Conservation (phyloP, 2,797 vertebrate species). For the Melopsittacus undulatus region DNA sequence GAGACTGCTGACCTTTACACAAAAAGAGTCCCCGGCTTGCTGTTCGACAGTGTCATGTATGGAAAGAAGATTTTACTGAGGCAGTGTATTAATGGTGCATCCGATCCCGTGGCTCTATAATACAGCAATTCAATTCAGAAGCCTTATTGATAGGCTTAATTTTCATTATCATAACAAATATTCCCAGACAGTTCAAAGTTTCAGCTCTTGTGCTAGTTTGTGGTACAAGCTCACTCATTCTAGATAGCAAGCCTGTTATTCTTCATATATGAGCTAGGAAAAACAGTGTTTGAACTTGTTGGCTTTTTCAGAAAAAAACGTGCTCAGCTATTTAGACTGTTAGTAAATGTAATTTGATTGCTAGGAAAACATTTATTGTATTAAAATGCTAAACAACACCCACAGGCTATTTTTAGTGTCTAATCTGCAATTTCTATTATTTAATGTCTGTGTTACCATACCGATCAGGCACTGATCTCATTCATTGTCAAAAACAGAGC, state of each 20-base stretch:
- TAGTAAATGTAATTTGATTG: neutral
- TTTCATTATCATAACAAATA: neutral
- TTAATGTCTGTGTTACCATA: neutral
- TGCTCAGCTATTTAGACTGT: neutral
- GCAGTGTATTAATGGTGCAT: neutral
- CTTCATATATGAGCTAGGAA: neutral
- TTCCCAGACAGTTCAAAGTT: neutral
- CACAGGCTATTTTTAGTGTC: neutral
- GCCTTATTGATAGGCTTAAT: neutral
- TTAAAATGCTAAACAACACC: conserved; percentile 1
- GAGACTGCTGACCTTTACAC: neutral
- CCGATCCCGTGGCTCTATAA: neutral
- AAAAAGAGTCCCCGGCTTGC: neutral
- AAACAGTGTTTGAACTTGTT: neutral
- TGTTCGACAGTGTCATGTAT: neutral
- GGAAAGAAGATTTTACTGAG: neutral
- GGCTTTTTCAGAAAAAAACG: neutral
- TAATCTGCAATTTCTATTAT: conserved; percentile 6
- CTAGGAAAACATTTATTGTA: neutral
- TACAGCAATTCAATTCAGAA: neutral
- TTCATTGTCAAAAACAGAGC: neutral
- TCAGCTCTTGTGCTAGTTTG: neutral
- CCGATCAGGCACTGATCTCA: neutral
- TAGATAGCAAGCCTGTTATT: neutral
- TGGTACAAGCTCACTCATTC: neutral